Percentiles rank a stretch among this genome's conserved stretches.
Conservation (phyloP, 2,113 vertebrate genomes). For the human region GRCh38 chr15:100202001-100202500, state of each 20-base stretch:
- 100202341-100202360: constrained; percentile 47
- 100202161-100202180: not conserved
- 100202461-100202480: not conserved
- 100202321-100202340: constrained; percentile 49
- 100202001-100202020: not conserved
- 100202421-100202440: not conserved
- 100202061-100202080: not conserved
- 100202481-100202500: not conserved
- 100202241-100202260: not conserved
- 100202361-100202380: constrained; percentile 3
- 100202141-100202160: constrained; percentile 8
- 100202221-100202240: not conserved
- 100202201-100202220: not conserved
- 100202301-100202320: not conserved
- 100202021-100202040: not conserved
- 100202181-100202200: not conserved
- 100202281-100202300: constrained; percentile 53
- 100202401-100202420: not conserved
- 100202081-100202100: constrained; percentile 17
- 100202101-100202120: not conserved
- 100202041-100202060: not conserved
- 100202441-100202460: constrained; percentile 11
- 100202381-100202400: constrained; percentile 36
- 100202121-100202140: not conserved
- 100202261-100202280: not conserved